Conservation (phyloP, 53 echinoderm and acorn worm species). For the Glandiceps talaboti region DNA sequence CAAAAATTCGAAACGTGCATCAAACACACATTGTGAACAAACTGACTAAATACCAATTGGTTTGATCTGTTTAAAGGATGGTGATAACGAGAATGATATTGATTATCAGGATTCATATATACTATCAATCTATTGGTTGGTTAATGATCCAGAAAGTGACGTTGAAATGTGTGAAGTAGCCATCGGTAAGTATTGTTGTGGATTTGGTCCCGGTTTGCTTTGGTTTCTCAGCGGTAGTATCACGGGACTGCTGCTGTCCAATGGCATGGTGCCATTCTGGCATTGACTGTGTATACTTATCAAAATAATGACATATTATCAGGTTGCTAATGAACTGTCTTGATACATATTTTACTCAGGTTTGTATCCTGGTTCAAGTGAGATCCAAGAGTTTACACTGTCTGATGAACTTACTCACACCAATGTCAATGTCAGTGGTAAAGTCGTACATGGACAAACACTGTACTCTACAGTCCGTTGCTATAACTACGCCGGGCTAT, state of each 20-base stretch:
- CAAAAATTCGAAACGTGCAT: no score
- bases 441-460: slow-evolving; percentile 1
- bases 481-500: slow-evolving; percentile 11
- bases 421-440: neutral
- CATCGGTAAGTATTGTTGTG: slow-evolving; percentile 14
- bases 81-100: slow-evolving; percentile 12
- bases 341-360: neutral
- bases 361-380: neutral
- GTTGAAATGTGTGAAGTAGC: slow-evolving; percentile 30
- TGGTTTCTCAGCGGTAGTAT: no score
- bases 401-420: neutral
- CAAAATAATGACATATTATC: neutral
- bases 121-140: slow-evolving; percentile 15
- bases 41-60: no score
- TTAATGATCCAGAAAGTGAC: slow-evolving; percentile 22
- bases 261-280: no score
- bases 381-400: neutral
- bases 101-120: slow-evolving; percentile 16
- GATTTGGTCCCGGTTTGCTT: no score
- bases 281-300: neutral
- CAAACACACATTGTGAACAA: no score
- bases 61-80: neutral
- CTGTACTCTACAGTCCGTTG: slow-evolving; percentile 18
- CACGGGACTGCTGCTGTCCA: no score
- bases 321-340: no score